Evolutionary conservation across 2,113 vertebrate genomes (phyloP), one percentile per base, ranked within the genome.

Genomic region (Meles meles): DNA sequence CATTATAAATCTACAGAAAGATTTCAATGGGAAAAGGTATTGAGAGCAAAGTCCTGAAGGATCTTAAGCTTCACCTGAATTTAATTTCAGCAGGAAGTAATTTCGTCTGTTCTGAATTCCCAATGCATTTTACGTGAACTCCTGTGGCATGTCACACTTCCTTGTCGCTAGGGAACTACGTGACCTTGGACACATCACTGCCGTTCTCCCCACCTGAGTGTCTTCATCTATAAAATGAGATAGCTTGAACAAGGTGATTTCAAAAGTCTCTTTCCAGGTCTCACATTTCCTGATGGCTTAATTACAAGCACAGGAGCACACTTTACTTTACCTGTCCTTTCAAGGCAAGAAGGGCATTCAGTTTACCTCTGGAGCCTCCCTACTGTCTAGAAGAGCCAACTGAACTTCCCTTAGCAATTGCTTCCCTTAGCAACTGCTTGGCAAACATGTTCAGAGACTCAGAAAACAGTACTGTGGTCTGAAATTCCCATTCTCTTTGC

Each of bases 1-100:
- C 98, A 92, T 61, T 92, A 95, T 88, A 97, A 97, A 98, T 93
- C 94, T 59, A 67, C 37, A 81, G 18, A 91, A n/a, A 87, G 17
- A 98, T 77, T 96, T 57, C 83, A 34, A n/a, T 72, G 34, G 87
- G 42, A 55, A 83, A 72, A 93, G 77, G 63, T 80, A 97, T 74
- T 92, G 90, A 52, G 7, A 85, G 37, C 71, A 42, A 92, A 82
- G 57, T 96, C 97, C 77, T 49, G 37, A 95, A 87, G 72, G 96
- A 57, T 20, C 71, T 59, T 89, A 39, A 93, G 94, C 89, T 71
- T 82, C 90, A 52, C 25, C 2, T 71, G 86, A 90, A 93, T 76
- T 87, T 72, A 47, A 92, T 89, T 90, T 95, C 90, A 85, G 80
- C 88, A 90, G 81, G 65, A 93, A 83, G 80, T 72, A 86, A 94